Evolutionary conservation across 2,797 vertebrate species (phyloP).

Genomic region (Megalops cyprinoides): DNA sequence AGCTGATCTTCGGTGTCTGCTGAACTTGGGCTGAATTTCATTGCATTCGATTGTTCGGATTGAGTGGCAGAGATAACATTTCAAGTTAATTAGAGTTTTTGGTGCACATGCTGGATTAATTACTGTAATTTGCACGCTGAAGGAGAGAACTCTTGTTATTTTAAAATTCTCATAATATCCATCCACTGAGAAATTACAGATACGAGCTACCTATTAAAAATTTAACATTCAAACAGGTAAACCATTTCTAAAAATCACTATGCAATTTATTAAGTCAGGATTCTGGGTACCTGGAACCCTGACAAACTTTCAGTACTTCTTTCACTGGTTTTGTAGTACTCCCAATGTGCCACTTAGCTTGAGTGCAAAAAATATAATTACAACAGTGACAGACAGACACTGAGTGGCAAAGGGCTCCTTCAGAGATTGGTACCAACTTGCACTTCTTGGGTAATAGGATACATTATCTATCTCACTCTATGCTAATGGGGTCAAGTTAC

Average conservation of each 20-base stretch:
- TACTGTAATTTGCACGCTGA: background rate
- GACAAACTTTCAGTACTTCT: background rate
- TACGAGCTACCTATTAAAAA: background rate
- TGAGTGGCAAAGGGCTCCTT: background rate
- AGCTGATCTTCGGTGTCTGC: background rate
- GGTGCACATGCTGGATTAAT: background rate
- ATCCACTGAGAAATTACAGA: background rate
- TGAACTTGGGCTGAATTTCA: background rate
- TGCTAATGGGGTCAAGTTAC: slow-evolving; percentile 5
- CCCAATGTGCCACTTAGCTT: background rate
- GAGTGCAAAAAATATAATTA: background rate
- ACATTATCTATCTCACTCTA: background rate
- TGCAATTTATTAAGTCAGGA: background rate
- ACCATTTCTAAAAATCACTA: background rate
- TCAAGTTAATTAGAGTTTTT: slow-evolving; percentile 4
- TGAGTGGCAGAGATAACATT: background rate
- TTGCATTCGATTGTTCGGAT: background rate
- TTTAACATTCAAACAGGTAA: background rate
- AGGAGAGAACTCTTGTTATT: background rate
- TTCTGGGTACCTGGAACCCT: background rate
- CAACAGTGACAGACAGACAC: background rate
- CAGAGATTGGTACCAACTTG: slow-evolving; percentile 9
- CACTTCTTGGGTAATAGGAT: background rate
- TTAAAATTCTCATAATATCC: background rate
- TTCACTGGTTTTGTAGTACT: background rate